Percentiles rank a stretch among this genome's conserved stretches.
phyloP scores from a whole-genome alignment of 2,797 vertebrate genomes.

The Xiphophorus birchmanni region DNA sequence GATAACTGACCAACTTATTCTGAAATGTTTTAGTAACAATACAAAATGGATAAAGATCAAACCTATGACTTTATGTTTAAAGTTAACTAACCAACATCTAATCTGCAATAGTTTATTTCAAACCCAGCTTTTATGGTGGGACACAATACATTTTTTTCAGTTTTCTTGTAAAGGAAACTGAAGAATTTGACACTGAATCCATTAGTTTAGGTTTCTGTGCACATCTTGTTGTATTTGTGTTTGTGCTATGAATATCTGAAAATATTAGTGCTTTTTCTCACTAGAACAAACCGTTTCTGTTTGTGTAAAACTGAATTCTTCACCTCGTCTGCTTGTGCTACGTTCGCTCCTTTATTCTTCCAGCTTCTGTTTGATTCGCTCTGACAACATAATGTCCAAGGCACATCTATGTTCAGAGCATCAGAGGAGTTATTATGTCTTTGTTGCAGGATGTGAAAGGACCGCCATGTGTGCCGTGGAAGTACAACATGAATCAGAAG shows the following conservation, averaged over 20 bases:
- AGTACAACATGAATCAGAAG: conserved; percentile 41
- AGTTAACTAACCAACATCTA: background rate
- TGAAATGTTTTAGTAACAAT: background rate
- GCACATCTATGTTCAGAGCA: conserved; percentile 16
- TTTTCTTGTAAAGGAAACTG: background rate
- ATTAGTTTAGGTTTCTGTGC: background rate
- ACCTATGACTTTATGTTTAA: background rate
- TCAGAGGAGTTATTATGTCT: conserved; percentile 25
- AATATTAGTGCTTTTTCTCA: background rate
- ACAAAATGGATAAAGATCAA: background rate
- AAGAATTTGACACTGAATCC: background rate
- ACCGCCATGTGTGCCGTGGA: conserved; percentile 8
- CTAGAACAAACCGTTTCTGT: background rate
- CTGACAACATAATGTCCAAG: conserved; percentile 2
- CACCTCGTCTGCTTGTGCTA: background rate
- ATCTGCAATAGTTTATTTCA: background rate
- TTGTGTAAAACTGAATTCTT: background rate
- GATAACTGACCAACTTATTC: background rate
- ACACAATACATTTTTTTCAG: background rate
- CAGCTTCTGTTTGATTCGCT: conserved; percentile 4
- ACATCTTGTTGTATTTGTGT: background rate
- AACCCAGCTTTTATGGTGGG: background rate
- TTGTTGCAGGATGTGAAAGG: conserved; percentile 44
- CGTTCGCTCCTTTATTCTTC: background rate
- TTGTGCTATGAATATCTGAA: background rate